Evolutionary conservation across 1,140 invertebrate species (phyloP).

Genomic region (Drosophila saltans): DNA sequence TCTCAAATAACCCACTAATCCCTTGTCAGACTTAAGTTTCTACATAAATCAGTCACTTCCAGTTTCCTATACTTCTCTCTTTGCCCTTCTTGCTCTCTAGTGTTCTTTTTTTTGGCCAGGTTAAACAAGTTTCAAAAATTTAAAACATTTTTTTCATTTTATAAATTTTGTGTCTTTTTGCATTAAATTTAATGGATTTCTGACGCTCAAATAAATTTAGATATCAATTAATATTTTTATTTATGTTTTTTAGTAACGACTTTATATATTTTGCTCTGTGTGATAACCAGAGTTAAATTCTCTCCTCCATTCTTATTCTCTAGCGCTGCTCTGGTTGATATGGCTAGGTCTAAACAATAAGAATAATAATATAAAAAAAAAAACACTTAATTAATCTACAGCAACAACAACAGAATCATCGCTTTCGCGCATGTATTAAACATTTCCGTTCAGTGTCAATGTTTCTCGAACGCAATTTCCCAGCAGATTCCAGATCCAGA

Average conservation of each 20-base stretch:
- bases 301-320: slow-evolving; percentile 8
- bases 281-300: slow-evolving; percentile 26
- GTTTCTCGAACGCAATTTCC: slow-evolving; percentile 76
- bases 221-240: slow-evolving; percentile 5
- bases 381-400: slow-evolving; percentile 70
- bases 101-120: slow-evolving; percentile 10
- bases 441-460: slow-evolving; percentile 83
- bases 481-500: slow-evolving; percentile 43
- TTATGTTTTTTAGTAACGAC: slow-evolving; percentile 19
- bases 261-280: neutral
- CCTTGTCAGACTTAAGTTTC: slow-evolving; percentile 68
- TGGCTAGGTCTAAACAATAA: slow-evolving; percentile 63
- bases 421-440: slow-evolving; percentile 76
- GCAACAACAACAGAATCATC: slow-evolving; percentile 43
- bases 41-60: slow-evolving; percentile 64
- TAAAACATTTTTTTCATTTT: too few species aligned
- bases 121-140: slow-evolving; percentile 42
- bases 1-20: slow-evolving; percentile 69
- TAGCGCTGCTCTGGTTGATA: slow-evolving; percentile 23
- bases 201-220: too few species aligned
- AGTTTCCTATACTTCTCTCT: slow-evolving; percentile 16
- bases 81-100: neutral
- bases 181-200: too few species aligned
- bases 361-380: slow-evolving; percentile 39
- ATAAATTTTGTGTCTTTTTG: too few species aligned